Evolutionary conservation across 2,888 invertebrate genomes (phyloP).

Genomic region (Tenthredo notha): DNA sequence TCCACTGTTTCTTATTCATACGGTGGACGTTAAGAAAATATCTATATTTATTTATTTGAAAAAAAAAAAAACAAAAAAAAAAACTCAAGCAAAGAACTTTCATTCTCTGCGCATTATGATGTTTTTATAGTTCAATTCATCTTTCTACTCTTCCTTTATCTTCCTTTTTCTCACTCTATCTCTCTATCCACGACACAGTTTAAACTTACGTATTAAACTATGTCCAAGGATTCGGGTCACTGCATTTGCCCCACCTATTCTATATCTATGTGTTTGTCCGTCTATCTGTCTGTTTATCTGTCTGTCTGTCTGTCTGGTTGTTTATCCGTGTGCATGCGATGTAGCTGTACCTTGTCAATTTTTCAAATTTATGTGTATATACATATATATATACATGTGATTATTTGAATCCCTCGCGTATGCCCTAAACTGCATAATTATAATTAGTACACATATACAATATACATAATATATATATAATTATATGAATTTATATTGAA

Average conservation of each 20-base stretch:
- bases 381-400: background rate
- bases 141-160: background rate
- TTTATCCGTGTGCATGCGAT: conserved; percentile 22
- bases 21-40: conserved; percentile 15
- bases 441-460: background rate
- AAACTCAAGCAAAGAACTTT: background rate
- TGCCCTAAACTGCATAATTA: conserved; percentile 4
- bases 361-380: background rate
- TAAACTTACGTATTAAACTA: background rate
- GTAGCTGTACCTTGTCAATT: background rate
- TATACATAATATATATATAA: too few species aligned
- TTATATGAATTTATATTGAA: background rate
- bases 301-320: conserved; percentile 31
- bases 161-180: background rate
- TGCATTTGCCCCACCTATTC: conserved; percentile 22
- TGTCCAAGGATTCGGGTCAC: background rate
- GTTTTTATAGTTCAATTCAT: background rate
- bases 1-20: conserved; percentile 21
- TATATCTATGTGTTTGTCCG: conserved; percentile 10
- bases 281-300: conserved; percentile 17
- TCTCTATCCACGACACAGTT: background rate
- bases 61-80: too few species aligned
- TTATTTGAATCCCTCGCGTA: background rate
- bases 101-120: background rate
- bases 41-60: too few species aligned